Evolutionary conservation across 1,140 invertebrate genomes (phyloP).

Genomic region (Brachionus koreanus): DNA sequence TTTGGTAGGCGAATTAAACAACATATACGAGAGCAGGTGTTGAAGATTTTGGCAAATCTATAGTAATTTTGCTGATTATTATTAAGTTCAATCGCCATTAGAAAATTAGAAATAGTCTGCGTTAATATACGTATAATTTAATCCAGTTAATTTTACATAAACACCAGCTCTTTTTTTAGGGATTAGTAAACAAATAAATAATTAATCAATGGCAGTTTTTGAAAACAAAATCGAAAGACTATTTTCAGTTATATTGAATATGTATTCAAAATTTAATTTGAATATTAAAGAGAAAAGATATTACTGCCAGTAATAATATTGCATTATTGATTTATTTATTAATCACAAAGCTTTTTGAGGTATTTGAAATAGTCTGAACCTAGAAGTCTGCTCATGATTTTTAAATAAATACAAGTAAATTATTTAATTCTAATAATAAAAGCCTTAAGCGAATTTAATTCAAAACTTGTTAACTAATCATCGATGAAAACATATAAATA

Average conservation of each 20-base stretch:
- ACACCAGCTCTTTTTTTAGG: neutral
- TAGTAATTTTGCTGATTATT: neutral
- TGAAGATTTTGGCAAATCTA: neutral
- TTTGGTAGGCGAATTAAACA: too few species aligned
- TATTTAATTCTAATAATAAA: neutral
- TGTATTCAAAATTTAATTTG: neutral
- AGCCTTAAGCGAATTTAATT: neutral
- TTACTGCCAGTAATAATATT: neutral
- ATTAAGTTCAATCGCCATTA: neutral
- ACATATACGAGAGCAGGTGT: neutral
- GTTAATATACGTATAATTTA: neutral
- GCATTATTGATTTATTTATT: constrained; percentile 7
- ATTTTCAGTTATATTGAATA: neutral
- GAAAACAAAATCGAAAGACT: neutral
- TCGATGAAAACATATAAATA: constrained; percentile 12
- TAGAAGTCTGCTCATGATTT: constrained; percentile 3
- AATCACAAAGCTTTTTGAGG: neutral
- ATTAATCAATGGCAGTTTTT: neutral
- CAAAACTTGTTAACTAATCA: constrained; percentile 23
- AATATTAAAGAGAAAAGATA: neutral
- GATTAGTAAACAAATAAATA: constrained; percentile 1
- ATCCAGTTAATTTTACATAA: neutral
- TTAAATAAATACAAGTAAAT: neutral
- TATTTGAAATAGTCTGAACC: constrained; percentile 1
- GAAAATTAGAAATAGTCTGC: neutral